Percentiles rank a stretch among this genome's conserved stretches.
These are phyloP conservation scores for Eurystomus glaucurus DNA, from an alignment of 2,797 vertebrate genomes.

Conservation along the genomic window DNA sequence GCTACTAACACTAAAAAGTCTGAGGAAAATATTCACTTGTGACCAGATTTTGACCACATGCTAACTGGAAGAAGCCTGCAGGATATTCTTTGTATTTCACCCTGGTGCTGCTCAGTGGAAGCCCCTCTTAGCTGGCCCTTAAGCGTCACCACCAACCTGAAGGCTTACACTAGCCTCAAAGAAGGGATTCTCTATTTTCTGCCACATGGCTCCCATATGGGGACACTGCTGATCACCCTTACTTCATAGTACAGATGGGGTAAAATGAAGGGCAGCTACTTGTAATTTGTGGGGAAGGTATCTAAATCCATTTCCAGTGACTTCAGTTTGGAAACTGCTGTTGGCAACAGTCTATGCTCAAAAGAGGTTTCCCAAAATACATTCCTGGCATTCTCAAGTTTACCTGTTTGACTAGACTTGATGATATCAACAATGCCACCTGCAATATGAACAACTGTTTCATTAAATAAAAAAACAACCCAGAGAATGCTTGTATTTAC, in stretches of 20 bases:
- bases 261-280: neutral
- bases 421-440: neutral
- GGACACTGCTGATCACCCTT: neutral
- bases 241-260: neutral
- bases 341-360: neutral
- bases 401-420: neutral
- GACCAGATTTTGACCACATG: neutral
- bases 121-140: neutral
- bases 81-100: neutral
- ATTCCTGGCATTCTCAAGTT: neutral
- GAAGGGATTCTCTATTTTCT: neutral
- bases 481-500: neutral
- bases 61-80: neutral
- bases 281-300: neutral
- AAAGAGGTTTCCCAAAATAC: neutral
- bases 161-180: neutral
- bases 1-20: fast-evolving
- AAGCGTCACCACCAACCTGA: neutral
- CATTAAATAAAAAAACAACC: neutral
- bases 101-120: neutral
- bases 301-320: neutral
- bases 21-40: neutral
- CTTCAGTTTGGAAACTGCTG: neutral
- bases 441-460: neutral
- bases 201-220: neutral